Conservation (phyloP, 2,888 invertebrate genomes). For the Lasius platythorax region DNA sequence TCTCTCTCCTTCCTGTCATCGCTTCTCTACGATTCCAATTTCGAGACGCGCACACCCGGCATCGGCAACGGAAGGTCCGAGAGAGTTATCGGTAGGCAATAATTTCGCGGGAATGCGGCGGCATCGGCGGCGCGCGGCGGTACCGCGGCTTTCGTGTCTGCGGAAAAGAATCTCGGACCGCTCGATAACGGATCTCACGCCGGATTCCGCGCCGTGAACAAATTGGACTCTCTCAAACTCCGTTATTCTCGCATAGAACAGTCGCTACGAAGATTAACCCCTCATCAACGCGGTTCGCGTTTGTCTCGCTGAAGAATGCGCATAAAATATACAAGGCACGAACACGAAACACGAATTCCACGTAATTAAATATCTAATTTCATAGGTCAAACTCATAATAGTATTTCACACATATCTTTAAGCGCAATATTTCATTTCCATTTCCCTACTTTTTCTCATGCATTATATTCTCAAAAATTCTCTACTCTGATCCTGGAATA, state of each 20-base stretch:
- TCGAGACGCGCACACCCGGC: slow-evolving; percentile 44
- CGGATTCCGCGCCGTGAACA: slow-evolving; percentile 53
- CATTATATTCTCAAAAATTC: background rate
- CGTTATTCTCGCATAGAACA: slow-evolving; percentile 47
- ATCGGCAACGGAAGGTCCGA: slow-evolving; percentile 35
- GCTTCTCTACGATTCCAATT: slow-evolving; percentile 63
- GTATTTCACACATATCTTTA: slow-evolving; percentile 11
- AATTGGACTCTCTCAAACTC: slow-evolving; percentile 46
- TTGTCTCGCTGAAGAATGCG: slow-evolving; percentile 38
- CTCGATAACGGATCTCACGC: slow-evolving; percentile 55
- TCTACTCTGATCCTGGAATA: background rate
- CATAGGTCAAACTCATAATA: background rate
- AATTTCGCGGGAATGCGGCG: slow-evolving; percentile 75
- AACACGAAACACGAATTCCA: slow-evolving; percentile 29
- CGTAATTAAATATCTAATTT: slow-evolving; percentile 36
- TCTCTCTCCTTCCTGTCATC: background rate
- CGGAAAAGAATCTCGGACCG: slow-evolving; percentile 43
- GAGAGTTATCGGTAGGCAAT: slow-evolving; percentile 56
- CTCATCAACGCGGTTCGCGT: slow-evolving; percentile 32
- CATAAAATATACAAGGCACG: slow-evolving; percentile 26
- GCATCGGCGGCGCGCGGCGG: slow-evolving; percentile 59
- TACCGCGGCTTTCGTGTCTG: slow-evolving; percentile 60
- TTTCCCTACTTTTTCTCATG: slow-evolving; percentile 1
- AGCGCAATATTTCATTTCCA: slow-evolving; percentile 1
- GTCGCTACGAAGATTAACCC: slow-evolving; percentile 43